phyloP scores from a whole-genome alignment of 2,797 vertebrate species.

The Pempheris klunzingeri region DNA sequence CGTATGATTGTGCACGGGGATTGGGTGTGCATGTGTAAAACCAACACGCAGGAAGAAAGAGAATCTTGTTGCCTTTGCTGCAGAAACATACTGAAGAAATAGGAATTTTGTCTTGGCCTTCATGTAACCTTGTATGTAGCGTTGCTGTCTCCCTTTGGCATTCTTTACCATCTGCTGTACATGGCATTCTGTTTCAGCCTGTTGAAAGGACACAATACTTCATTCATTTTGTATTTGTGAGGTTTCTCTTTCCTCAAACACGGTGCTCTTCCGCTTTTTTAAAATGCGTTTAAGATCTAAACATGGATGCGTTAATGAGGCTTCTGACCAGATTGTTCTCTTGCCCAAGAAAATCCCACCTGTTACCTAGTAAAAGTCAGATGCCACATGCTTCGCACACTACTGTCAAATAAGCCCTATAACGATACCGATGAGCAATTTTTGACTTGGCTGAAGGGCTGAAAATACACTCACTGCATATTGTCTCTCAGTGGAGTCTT shows the following conservation, averaged over 20 bases:
- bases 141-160: slow-evolving; percentile 67
- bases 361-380: not conserved
- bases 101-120: slow-evolving; percentile 58
- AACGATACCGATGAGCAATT: not conserved
- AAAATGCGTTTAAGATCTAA: not conserved
- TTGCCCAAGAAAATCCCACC: not conserved
- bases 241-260: not conserved
- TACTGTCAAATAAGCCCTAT: not conserved
- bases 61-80: slow-evolving; percentile 8
- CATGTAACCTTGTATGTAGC: slow-evolving; percentile 63
- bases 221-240: slow-evolving; percentile 20
- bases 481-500: not conserved
- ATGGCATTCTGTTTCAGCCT: slow-evolving; percentile 57
- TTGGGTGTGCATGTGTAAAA: slow-evolving; percentile 4
- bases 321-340: not conserved
- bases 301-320: not conserved
- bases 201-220: slow-evolving; percentile 41
- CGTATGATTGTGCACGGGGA: not conserved
- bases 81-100: slow-evolving; percentile 24
- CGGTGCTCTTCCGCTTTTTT: not conserved
- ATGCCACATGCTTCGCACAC: not conserved
- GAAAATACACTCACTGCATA: no score
- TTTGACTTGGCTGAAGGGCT: no score
- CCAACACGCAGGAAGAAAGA: not conserved
- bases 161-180: slow-evolving; percentile 72